Base-by-base conservation (phyloP, 2,888 invertebrate genomes). In the Cryptocheilus praepositus region DNA sequence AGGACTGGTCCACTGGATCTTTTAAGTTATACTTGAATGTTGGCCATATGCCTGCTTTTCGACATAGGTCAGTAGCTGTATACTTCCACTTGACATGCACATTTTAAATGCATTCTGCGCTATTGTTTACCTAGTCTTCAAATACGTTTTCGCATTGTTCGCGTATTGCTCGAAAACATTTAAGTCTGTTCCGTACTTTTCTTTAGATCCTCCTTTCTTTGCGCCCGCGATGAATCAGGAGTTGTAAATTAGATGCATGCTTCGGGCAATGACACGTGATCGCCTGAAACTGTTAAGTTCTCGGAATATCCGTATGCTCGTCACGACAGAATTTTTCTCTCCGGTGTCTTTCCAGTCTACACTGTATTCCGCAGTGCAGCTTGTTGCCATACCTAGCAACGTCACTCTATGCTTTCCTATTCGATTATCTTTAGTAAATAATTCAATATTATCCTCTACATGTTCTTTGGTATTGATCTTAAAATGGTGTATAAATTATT, bases 151-250 rank as follows among this genome's bases (percentile, higher is more conserved):
- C 25, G 19, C 49, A 25, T n/a, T 43, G 11, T 58, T 16, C 43
- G n/a, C 21, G 13, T 5, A 8, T 0, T 11, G 16, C 16, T 19
- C 25, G 36, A 11, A 51, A 22, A 16, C 18, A 52, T 7, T 13
- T 25, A 21, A 19, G 19, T 15, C 28, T 11, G 45, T 55, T 51
- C 55, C 45, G 45, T 21, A 43, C 46, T 51, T 57, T 7, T 18
- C 18, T 62, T 46, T 64, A 54, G 58, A 68, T 62, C 67, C 67
- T 74, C 60, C 66, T 66, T 73, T 74, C 74, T 44, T 60, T 67
- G 62, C 60, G 67, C 44, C 60, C 22, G n/a, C 58, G 66, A 58
- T 77, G 79, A 79, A 73, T 77, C 79, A 77, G 46, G 59, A 54
- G 49, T 57, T 60, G 70, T 69, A 71, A 70, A 71, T 64, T 71